These are phyloP conservation scores for Antennarius striatus DNA, from an alignment of 2,113 vertebrate species.

Conservation along the genomic window DNA sequence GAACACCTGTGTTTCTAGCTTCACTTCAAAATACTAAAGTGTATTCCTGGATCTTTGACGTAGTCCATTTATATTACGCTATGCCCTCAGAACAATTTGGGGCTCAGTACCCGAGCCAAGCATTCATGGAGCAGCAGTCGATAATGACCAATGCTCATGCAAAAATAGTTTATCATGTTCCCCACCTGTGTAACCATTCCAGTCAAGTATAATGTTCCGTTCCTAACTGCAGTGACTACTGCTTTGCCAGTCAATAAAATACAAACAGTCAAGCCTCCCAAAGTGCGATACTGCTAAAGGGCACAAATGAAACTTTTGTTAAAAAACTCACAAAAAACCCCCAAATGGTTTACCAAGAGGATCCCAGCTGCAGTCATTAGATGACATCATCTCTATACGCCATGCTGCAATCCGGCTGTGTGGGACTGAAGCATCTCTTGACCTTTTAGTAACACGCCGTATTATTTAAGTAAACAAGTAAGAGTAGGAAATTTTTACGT, in stretches of 20 bases:
- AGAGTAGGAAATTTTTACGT: not conserved
- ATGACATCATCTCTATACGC: constrained; percentile 65
- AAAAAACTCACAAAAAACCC: constrained; percentile 37
- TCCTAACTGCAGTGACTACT: constrained; percentile 51
- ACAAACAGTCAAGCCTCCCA: constrained; percentile 49
- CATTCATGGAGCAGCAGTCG: not conserved
- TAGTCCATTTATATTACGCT: too few species aligned
- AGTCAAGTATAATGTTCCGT: constrained; percentile 59
- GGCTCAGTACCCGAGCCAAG: too few species aligned
- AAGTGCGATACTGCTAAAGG: constrained; percentile 38
- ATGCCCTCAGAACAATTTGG: too few species aligned
- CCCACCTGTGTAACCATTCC: constrained; percentile 34
- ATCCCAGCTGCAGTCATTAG: constrained; percentile 60
- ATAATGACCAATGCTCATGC: constrained; percentile 35
- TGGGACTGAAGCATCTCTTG: constrained; percentile 20
- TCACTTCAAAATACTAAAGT: too few species aligned
- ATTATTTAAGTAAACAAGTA: constrained; percentile 10
- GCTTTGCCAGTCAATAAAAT: constrained; percentile 56
- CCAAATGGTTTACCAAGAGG: constrained; percentile 48
- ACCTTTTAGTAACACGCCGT: constrained; percentile 13
- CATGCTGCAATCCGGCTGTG: constrained; percentile 23
- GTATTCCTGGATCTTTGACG: too few species aligned
- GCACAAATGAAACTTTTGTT: constrained; percentile 53
- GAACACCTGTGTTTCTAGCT: too few species aligned
- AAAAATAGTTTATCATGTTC: constrained; percentile 31